phyloP scores from a whole-genome alignment of 2,797 vertebrate genomes.

The Dendrocincla fuliginosa region DNA sequence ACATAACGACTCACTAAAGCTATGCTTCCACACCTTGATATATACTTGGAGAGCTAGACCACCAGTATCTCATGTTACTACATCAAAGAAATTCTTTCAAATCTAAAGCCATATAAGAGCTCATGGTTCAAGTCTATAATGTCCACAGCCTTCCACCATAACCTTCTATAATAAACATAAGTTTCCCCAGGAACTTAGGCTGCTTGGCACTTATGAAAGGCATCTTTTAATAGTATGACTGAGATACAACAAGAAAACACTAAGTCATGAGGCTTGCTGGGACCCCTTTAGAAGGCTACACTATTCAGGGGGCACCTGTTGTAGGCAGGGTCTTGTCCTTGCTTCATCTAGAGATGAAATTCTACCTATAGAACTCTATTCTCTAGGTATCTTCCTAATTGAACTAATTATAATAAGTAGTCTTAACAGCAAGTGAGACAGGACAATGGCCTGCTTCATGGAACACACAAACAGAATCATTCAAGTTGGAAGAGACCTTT shows the following conservation, averaged over 20 bases:
- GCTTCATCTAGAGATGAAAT: neutral
- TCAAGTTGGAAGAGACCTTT: neutral
- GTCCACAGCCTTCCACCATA: neutral
- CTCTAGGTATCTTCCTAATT: neutral
- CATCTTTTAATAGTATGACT: neutral
- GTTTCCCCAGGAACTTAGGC: neutral
- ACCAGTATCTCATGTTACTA: neutral
- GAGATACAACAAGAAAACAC: neutral
- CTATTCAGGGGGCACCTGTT: neutral
- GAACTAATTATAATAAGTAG: neutral
- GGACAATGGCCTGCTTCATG: neutral
- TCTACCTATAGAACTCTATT: neutral
- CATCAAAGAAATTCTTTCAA: neutral
- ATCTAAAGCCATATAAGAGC: neutral
- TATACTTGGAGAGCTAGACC: neutral
- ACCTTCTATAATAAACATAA: neutral
- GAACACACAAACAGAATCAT: neutral
- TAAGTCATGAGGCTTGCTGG: neutral
- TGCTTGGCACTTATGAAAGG: neutral
- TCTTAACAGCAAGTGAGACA: neutral
- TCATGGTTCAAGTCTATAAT: neutral
- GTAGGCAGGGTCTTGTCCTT: neutral
- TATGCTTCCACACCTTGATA: neutral
- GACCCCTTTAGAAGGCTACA: neutral
- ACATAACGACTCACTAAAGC: neutral